These are phyloP conservation scores for Macquaria australasica DNA, from an alignment of 2,113 vertebrate genomes.

Conservation along the genomic window DNA sequence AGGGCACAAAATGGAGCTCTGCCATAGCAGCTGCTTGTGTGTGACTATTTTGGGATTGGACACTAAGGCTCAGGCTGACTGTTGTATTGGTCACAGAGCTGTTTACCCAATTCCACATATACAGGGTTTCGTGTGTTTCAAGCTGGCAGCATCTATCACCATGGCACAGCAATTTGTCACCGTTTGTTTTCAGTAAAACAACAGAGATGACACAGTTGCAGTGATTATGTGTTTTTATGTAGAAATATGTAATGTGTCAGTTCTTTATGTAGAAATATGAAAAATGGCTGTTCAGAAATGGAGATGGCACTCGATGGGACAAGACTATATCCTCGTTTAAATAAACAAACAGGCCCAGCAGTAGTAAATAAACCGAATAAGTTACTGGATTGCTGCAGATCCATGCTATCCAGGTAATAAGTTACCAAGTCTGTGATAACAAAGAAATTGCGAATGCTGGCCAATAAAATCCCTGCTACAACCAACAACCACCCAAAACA, in stretches of 20 bases:
- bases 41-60: constrained; percentile 81
- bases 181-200: not conserved
- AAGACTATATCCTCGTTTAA: not conserved
- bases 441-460: not conserved
- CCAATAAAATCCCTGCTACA: not conserved
- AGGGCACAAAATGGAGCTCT: constrained; percentile 67
- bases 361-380: not conserved
- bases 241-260: not conserved
- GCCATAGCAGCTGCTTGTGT: constrained; percentile 73
- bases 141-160: not conserved
- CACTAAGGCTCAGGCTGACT: constrained; percentile 19
- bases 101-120: constrained; percentile 55
- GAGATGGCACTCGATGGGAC: not conserved
- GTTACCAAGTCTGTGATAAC: not conserved
- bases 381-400: not conserved
- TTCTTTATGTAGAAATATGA: not conserved
- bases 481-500: not conserved
- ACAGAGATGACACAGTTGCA: not conserved
- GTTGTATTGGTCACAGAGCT: constrained; percentile 60
- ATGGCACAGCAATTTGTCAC: not conserved
- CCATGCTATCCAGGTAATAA: not conserved
- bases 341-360: not conserved
- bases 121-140: not conserved
- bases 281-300: not conserved
- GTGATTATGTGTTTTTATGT: not conserved